Evolutionary conservation across 2,888 invertebrate species (phyloP), one percentile per base, ranked within the genome.

Genomic region (Tanaodytes sp.): DNA sequence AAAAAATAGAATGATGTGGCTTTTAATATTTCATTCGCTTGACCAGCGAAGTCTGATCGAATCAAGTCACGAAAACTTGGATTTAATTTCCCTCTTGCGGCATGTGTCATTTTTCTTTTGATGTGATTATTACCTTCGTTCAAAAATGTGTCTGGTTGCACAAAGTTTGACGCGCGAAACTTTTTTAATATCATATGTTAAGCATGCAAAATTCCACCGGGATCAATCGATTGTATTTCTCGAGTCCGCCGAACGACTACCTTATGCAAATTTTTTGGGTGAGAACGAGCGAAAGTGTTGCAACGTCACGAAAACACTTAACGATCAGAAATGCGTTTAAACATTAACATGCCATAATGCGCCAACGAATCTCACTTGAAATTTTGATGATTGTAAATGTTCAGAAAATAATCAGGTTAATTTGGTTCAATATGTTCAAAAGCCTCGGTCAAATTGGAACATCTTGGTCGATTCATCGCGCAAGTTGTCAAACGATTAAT

Each of bases 151-250:
- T 42, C 59, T 49, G 42, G 52, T 54, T 49, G 51, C 46, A n/a
- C 9, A 19, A 58, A 69, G 59, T 64, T 69, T n/a, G 55, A 49
- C 46, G 55, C 36, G 54, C 30, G 23, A 15, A 69, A 69, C 69
- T 69, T 69, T 69, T 69, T 69, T 69, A 69, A 70, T 70, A 70
- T 64, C 64, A 59, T 61, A 64, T 64, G 69, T 70, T 64, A 70
- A 70, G 59, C 57, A 64, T 70, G 64, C 64, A 64, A 64, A 70
- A 64, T 70, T 70, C 51, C 37, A 39, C 19, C 64, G 2, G 52
- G 55, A 70, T 64, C 69, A 64, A 70, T 70, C 51, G 69, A 64
- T 69, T 69, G 69, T 69, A 57, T 64, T 64, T 64, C 63, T 64
- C 45, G 37, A 58, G 58, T 30, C 33, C 52, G n/a, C 36, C 16